Conservation (phyloP, 1,140 invertebrate genomes). For the Aphaenogaster ashmeadi region DNA sequence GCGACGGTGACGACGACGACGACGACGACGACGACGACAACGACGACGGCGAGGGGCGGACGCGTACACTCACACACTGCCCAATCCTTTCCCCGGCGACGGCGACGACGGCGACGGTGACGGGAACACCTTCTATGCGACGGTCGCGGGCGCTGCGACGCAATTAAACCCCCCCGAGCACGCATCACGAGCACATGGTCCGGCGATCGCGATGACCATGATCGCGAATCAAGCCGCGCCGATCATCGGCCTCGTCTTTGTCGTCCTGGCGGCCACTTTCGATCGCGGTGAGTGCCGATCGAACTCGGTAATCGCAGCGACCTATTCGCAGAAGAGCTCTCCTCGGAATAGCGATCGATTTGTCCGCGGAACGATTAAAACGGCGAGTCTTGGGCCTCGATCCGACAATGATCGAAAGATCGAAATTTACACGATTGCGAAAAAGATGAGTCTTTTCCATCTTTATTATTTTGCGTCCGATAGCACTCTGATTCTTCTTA, state of each 20-base stretch:
- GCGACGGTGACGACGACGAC: neutral
- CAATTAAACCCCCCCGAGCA: constrained; percentile 2
- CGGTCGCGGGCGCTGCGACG: constrained; percentile 45
- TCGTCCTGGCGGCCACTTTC: constrained; percentile 68
- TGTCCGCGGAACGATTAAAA: neutral
- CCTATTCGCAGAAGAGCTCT: neutral
- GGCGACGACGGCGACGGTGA: constrained; percentile 21
- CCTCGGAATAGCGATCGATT: neutral
- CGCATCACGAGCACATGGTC: constrained; percentile 71
- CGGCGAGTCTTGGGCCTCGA: neutral
- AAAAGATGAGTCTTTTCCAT: neutral
- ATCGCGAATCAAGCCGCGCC: constrained; percentile 70
- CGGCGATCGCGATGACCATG: constrained; percentile 74
- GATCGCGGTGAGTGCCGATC: constrained; percentile 72
- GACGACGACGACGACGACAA: neutral
- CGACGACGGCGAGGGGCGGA: neutral
- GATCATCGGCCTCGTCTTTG: constrained; percentile 72
- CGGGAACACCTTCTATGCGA: constrained; percentile 37
- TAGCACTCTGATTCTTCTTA: neutral
- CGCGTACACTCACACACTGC: constrained; percentile 16
- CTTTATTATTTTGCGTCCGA: neutral
- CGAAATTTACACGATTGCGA: neutral
- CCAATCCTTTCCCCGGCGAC: constrained; percentile 3
- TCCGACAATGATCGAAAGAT: neutral
- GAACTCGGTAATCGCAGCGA: neutral